Conservation (phyloP, 2,797 vertebrate genomes). For the Leptodactylus fallax region DNA sequence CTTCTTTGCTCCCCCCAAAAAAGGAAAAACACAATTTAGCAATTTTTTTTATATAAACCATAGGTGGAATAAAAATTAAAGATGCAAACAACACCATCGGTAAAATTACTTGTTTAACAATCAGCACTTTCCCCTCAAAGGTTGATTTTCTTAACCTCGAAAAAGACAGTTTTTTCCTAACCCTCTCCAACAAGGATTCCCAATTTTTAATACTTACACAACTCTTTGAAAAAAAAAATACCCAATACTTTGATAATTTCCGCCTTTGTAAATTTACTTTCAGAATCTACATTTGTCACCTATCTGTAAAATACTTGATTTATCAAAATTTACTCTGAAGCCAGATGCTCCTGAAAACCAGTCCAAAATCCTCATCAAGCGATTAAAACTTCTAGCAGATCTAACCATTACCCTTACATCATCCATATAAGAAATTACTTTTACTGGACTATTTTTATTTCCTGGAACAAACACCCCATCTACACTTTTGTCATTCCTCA, state of each 20-base stretch:
- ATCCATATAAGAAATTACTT: background rate
- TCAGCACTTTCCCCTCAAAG: background rate
- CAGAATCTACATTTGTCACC: background rate
- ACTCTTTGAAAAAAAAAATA: background rate
- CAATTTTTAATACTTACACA: background rate
- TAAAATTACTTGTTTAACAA: background rate
- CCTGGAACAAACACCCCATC: background rate
- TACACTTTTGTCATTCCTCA: background rate
- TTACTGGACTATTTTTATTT: background rate
- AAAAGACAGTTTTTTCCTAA: background rate
- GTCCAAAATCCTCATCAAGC: background rate
- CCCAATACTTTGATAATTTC: background rate
- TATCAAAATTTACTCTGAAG: background rate
- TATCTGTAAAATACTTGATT: background rate
- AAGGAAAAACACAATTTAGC: background rate
- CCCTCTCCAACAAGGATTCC: background rate
- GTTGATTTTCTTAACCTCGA: background rate
- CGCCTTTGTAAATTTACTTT: accelerated
- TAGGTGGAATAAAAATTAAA: background rate
- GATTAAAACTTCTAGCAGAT: background rate
- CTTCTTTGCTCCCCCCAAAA: background rate
- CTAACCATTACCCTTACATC: background rate
- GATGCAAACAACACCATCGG: background rate
- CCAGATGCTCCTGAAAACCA: background rate
- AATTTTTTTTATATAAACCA: accelerated